These are phyloP conservation scores for Seriola aureovittata DNA, from an alignment of 2,113 vertebrate genomes.

Conservation along the genomic window DNA sequence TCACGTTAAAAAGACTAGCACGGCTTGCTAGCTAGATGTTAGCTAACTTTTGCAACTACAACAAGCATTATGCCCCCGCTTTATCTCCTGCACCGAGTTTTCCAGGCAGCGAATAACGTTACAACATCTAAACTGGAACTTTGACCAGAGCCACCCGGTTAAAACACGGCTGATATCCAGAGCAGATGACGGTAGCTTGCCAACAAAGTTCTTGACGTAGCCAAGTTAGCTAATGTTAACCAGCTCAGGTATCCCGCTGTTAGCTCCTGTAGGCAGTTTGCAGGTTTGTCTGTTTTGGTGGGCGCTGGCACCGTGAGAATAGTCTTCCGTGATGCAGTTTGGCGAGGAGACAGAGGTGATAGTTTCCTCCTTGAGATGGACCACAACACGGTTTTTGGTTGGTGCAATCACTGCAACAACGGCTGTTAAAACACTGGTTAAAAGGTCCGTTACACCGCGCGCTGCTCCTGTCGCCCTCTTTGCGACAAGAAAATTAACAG, in stretches of 20 bases:
- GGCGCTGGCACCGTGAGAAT: not conserved
- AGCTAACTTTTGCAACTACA: slow-evolving; percentile 51
- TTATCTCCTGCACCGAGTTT: not conserved
- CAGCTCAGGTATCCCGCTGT: not conserved
- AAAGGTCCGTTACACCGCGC: not conserved
- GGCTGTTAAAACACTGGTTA: not conserved
- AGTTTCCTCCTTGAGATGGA: slow-evolving; percentile 33
- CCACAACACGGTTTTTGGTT: not conserved
- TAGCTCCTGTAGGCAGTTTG: not conserved
- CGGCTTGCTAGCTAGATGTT: slow-evolving; percentile 24
- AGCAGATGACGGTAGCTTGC: not conserved
- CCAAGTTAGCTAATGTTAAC: slow-evolving; percentile 25
- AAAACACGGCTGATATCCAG: not conserved
- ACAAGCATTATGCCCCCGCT: not conserved
- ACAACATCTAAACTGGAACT: not conserved
- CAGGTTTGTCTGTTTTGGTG: not conserved
- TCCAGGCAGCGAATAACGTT: not conserved
- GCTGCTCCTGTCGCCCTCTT: too few species aligned
- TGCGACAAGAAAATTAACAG: not conserved
- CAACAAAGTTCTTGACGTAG: slow-evolving; percentile 52
- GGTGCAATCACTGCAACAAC: slow-evolving; percentile 4
- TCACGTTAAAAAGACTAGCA: slow-evolving; percentile 51
- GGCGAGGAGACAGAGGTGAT: not conserved
- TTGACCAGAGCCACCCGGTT: not conserved
- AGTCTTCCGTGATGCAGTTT: not conserved